Conservation (phyloP, 2,797 vertebrate genomes). For the Tympanoctomys barrerae region DNA sequence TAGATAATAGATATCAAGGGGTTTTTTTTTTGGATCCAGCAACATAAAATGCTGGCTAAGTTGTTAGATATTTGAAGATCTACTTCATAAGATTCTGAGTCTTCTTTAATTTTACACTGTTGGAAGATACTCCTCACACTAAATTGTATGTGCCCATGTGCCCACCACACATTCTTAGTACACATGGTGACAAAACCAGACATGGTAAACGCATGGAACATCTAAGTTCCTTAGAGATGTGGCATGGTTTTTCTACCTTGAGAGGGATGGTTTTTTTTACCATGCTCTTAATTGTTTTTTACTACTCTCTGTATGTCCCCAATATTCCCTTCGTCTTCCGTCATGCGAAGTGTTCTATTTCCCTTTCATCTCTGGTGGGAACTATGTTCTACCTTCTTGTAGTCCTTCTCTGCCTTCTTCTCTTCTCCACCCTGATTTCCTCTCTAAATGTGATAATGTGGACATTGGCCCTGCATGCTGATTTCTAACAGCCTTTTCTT, state of each 20-base stretch:
- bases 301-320: background rate
- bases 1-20: conserved; percentile 41
- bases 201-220: background rate
- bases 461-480: background rate
- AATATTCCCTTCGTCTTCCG: background rate
- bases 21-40: background rate
- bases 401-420: background rate
- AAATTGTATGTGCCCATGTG: conserved; percentile 37
- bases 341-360: background rate
- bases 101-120: conserved; percentile 5
- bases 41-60: background rate
- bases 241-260: background rate
- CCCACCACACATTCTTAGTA: conserved; percentile 4
- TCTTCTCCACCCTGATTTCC: background rate
- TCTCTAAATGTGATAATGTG: background rate
- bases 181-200: background rate
- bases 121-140: background rate
- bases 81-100: background rate
- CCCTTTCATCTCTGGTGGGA: background rate
- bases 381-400: background rate
- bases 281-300: background rate
- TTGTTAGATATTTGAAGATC: conserved; percentile 23
- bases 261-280: no score
- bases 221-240: background rate
- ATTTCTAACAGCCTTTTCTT: background rate